These are phyloP conservation scores for Ispidina picta DNA, from an alignment of 2,797 vertebrate genomes.

Conservation along the genomic window DNA sequence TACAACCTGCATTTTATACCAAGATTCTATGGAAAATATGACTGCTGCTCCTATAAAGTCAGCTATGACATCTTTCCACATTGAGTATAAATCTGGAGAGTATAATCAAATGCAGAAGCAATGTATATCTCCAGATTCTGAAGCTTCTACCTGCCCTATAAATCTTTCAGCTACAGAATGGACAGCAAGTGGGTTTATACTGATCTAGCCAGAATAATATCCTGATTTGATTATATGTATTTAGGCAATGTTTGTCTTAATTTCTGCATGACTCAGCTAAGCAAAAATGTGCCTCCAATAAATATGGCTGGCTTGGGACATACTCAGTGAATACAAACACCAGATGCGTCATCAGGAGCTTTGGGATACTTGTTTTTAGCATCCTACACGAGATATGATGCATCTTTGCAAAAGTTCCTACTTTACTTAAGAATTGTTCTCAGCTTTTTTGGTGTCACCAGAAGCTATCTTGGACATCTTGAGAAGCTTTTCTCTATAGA, in stretches of 20 bases:
- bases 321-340: slow-evolving; percentile 18
- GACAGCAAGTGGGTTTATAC: slow-evolving; percentile 9
- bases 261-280: slow-evolving; percentile 36
- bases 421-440: slow-evolving; percentile 60
- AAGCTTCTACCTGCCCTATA: slow-evolving; percentile 30
- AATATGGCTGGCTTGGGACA: slow-evolving; percentile 36
- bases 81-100: slow-evolving; percentile 67
- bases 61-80: slow-evolving; percentile 52
- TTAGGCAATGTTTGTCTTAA: slow-evolving; percentile 39
- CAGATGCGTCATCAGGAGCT: slow-evolving; percentile 53
- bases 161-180: slow-evolving; percentile 27
- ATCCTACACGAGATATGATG: slow-evolving; percentile 14
- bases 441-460: slow-evolving; percentile 29
- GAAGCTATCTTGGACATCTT: neutral
- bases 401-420: slow-evolving; percentile 50
- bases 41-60: slow-evolving; percentile 62
- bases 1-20: neutral
- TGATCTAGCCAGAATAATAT: slow-evolving; percentile 16
- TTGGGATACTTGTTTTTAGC: slow-evolving; percentile 50
- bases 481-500: neutral
- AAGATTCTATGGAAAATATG: slow-evolving; percentile 57
- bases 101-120: slow-evolving; percentile 72
- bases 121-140: slow-evolving; percentile 33
- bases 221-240: neutral
- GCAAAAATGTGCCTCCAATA: slow-evolving; percentile 67